Evolutionary conservation across 1,140 invertebrate genomes (phyloP).

Genomic region (Phthorimaea operculella): DNA sequence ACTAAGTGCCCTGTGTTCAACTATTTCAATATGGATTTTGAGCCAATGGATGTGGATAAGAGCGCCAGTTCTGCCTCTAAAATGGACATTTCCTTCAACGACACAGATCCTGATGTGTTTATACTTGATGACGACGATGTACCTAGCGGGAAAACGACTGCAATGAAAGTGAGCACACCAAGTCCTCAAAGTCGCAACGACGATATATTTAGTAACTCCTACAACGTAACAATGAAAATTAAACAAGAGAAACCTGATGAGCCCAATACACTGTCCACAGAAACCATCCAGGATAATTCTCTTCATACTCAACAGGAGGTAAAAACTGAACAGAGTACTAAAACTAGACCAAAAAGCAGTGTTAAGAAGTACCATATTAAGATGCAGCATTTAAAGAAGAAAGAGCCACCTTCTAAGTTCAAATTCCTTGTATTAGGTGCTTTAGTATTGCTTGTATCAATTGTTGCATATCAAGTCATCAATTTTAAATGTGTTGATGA

Average conservation of each 20-base stretch:
- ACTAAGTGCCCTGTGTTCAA: too few relatives aligned
- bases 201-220: too few relatives aligned
- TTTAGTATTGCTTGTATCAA: background rate
- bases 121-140: too few relatives aligned
- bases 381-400: constrained; percentile 9
- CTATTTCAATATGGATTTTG: constrained; percentile 9
- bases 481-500: constrained; percentile 38
- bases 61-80: constrained; percentile 38
- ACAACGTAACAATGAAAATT: too few relatives aligned
- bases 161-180: too few relatives aligned
- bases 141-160: too few relatives aligned
- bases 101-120: constrained; percentile 6
- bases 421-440: background rate
- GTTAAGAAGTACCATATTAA: constrained; percentile 25
- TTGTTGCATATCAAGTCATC: constrained; percentile 22
- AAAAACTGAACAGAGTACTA: too few relatives aligned
- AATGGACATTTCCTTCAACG: constrained; percentile 45
- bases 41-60: constrained; percentile 58
- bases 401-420: background rate
- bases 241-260: too few relatives aligned
- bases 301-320: too few relatives aligned
- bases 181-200: too few relatives aligned
- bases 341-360: constrained; percentile 1
- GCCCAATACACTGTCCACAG: too few relatives aligned
- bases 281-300: too few relatives aligned